Evolutionary conservation across 2,888 invertebrate species (phyloP), one percentile per base, ranked within the genome.

Genomic region (Heteromyza rotundicornis): DNA sequence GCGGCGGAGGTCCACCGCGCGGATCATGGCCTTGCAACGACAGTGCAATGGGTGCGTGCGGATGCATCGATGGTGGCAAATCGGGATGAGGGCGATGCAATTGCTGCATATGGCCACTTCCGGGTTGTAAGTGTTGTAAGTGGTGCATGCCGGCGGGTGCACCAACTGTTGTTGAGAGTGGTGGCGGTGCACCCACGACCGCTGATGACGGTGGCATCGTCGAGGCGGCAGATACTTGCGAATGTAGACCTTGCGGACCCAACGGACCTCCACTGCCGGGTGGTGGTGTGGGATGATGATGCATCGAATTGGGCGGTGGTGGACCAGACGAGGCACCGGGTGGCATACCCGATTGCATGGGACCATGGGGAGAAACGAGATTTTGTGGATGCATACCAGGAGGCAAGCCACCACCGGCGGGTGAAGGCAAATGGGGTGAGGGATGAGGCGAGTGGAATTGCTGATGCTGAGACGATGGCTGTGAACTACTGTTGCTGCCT

Each of bases 301-400:
- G 72, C 5, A 70, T 66, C 2, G 75, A 60, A n/a, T 64, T 66
- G 19, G 73, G 68, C 27, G 64, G 62, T 24, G 64, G 62, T 1
- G 67, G 3, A 50, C 66, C 20, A 53, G 60, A 62, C n/a, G 73
- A 70, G 67, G 75, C 71, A 61, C 77, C 75, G 61, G 74, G 71
- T 51, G 72, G 70, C 24, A 68, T 50, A 17, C 67, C 67, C 35
- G 50, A 57, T 70, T 76, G 12, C 20, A 75, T 76, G 67, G 76
- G 75, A 60, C 80, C 78, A 65, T 80, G 80, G 32, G 77, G 75
- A 3, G 79, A 77, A 55, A 83, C 77, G 67, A 82, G 73, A 70
- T 82, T 82, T 69, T 83, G 83, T 54, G 83, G 80, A 71, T 82
- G 82, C 76, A 81, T 79, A 27, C 83, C 81, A 24, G 82, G 79